Evolutionary conservation across 2,113 vertebrate genomes (phyloP).

Genomic region (Ammodytes marinus): DNA sequence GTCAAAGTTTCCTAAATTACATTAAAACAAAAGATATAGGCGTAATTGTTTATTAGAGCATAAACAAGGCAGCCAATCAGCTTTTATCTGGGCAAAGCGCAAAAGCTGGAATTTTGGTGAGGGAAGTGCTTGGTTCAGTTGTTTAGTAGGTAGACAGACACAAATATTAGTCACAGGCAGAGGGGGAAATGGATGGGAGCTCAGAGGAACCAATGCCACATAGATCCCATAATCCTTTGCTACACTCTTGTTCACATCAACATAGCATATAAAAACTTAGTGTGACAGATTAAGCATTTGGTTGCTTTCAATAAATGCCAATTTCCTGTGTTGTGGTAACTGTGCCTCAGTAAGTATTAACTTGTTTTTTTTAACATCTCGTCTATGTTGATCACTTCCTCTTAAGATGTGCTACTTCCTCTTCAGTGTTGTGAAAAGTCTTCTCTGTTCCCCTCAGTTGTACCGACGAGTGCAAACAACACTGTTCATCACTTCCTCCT

Average conservation of each 20-base stretch:
- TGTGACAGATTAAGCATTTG: background rate
- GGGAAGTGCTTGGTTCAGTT: background rate
- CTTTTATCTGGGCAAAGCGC: background rate
- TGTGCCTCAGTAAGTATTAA: background rate
- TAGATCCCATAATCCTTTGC: background rate
- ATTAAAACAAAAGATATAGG: background rate
- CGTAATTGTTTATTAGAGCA: background rate
- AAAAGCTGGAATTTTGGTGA: background rate
- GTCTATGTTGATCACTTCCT: slow-evolving; percentile 59
- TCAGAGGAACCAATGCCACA: background rate
- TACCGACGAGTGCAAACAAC: slow-evolving; percentile 21
- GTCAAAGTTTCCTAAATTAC: background rate
- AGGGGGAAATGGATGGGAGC: background rate
- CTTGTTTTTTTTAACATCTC: background rate
- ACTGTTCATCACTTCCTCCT: fast-evolving
- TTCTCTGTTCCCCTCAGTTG: slow-evolving; percentile 70
- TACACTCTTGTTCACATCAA: background rate
- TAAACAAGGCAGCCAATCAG: background rate
- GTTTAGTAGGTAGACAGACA: background rate
- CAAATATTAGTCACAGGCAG: background rate
- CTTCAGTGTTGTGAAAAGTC: slow-evolving; percentile 38
- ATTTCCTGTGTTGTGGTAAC: background rate
- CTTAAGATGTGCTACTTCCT: slow-evolving; percentile 59
- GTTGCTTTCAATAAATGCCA: background rate
- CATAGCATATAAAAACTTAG: background rate